Percentiles rank a stretch among this genome's conserved stretches.
These are phyloP conservation scores for Elmis aenea DNA, from an alignment of 2,888 invertebrate species.

Conservation along the genomic window DNA sequence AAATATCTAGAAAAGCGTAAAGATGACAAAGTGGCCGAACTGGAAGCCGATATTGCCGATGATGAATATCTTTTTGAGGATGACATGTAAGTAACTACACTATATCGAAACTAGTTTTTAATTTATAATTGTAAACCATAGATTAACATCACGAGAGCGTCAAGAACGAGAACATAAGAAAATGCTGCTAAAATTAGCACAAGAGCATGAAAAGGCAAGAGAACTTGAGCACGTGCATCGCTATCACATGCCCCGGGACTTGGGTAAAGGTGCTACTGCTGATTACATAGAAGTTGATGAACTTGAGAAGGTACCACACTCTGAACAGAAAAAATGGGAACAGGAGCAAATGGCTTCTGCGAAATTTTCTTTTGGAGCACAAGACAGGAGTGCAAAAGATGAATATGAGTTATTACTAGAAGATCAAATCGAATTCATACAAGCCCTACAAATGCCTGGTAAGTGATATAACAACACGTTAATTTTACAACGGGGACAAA, in stretches of 20 bases:
- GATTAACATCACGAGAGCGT: conserved; percentile 81
- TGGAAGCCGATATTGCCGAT: conserved; percentile 92
- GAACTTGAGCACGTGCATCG: conserved; percentile 89
- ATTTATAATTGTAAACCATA: conserved; percentile 42
- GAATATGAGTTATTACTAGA: conserved; percentile 92
- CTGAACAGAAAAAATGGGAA: conserved; percentile 94
- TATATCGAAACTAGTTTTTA: conserved; percentile 3
- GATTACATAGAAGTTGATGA: conserved; percentile 84
- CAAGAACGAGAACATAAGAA: conserved; percentile 86
- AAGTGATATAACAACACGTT: conserved; percentile 7
- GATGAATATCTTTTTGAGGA: conserved; percentile 94
- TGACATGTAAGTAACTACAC: conserved; percentile 60
- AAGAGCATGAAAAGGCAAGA: conserved; percentile 91
- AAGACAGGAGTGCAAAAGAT: conserved; percentile 66
- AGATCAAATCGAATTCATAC: conserved; percentile 97
- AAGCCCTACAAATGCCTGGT: conserved; percentile 78
- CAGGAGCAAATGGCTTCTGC: conserved; percentile 94
- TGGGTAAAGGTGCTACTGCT: conserved; percentile 66
- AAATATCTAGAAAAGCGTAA: conserved; percentile 94
- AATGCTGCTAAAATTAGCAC: conserved; percentile 81
- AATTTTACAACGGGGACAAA: too few species aligned
- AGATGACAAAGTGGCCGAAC: conserved; percentile 90
- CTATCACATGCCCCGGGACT: conserved; percentile 90
- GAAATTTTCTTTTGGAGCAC: conserved; percentile 88
- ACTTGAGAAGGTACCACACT: conserved; percentile 75